Percentiles rank a stretch among this genome's conserved stretches.
Conservation (phyloP, 2,888 invertebrate species). For the Lepidochitona cinerea region DNA sequence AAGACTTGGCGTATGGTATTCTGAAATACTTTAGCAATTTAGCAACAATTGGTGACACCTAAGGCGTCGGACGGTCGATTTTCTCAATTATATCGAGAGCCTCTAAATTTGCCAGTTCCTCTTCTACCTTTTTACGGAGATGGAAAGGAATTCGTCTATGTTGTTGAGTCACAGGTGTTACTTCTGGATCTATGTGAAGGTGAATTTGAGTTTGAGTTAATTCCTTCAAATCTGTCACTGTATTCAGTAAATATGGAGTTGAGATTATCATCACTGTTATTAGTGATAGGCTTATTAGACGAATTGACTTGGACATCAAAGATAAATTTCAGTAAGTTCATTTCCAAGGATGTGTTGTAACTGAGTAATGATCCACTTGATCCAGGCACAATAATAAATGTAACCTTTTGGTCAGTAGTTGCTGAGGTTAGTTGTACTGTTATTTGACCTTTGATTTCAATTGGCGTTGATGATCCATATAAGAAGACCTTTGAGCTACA, state of each 20-base stretch:
- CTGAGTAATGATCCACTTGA: neutral
- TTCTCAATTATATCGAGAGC: conserved; percentile 40
- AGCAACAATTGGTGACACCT: conserved; percentile 41
- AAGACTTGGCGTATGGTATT: conserved; percentile 10
- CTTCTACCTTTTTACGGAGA: conserved; percentile 26
- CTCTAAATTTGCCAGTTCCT: conserved; percentile 29
- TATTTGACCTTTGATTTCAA: neutral
- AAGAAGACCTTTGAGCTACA: neutral
- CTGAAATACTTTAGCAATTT: conserved; percentile 21
- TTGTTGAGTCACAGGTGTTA: conserved; percentile 19
- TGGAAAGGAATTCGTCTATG: conserved; percentile 34
- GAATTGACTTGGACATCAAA: neutral
- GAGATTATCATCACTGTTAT: neutral
- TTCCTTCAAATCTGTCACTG: conserved; percentile 9
- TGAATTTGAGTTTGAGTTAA: conserved; percentile 2
- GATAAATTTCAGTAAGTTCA: neutral
- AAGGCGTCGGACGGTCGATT: conserved; percentile 38
- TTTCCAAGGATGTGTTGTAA: neutral
- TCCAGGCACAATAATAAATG: conserved; percentile 2
- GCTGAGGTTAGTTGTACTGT: neutral
- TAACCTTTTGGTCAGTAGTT: neutral
- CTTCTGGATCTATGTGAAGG: conserved; percentile 19
- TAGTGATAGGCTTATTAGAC: neutral
- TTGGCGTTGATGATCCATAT: neutral
- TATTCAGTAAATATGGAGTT: neutral